These are phyloP conservation scores for Epizoanthus illoricatus DNA, from an alignment of 92 coral and sea anemone species.

Conservation along the genomic window DNA sequence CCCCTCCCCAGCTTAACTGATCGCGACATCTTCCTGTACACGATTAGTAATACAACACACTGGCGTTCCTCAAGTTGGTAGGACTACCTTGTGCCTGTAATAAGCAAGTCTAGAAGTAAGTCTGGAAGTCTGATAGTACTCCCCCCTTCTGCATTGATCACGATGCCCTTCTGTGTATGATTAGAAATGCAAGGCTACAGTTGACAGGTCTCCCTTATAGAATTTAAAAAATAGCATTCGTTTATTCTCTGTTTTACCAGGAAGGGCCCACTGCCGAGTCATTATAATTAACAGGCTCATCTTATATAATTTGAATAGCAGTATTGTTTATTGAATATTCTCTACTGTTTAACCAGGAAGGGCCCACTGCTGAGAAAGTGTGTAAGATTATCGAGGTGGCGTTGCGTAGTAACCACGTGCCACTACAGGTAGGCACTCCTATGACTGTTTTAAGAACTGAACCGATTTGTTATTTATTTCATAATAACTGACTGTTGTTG, in stretches of 20 bases:
- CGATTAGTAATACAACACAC: conserved; percentile 60
- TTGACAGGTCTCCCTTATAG: too few species aligned
- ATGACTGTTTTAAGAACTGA: not conserved
- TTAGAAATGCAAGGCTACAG: conserved; percentile 61
- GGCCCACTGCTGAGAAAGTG: conserved; percentile 86
- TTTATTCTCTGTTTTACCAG: not conserved
- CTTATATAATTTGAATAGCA: not conserved
- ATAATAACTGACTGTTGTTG: not conserved
- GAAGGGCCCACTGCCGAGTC: conserved; percentile 56
- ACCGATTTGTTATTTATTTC: not conserved
- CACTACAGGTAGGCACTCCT: conserved; percentile 68
- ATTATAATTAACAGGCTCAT: not conserved
- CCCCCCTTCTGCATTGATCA: too few species aligned
- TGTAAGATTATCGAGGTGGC: conserved; percentile 81
- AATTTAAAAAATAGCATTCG: too few species aligned
- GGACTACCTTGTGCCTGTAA: not conserved
- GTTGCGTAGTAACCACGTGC: conserved; percentile 82
- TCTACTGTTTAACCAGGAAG: conserved; percentile 62
- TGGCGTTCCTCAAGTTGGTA: conserved; percentile 91
- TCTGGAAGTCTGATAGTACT: not conserved
- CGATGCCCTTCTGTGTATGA: too few species aligned
- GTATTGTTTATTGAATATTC: not conserved
- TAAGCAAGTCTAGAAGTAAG: too few species aligned
- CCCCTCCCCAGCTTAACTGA: not conserved
- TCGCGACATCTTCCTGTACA: not conserved